These are phyloP conservation scores for Cantharis rufa DNA, from an alignment of 2,888 invertebrate species.

Conservation along the genomic window DNA sequence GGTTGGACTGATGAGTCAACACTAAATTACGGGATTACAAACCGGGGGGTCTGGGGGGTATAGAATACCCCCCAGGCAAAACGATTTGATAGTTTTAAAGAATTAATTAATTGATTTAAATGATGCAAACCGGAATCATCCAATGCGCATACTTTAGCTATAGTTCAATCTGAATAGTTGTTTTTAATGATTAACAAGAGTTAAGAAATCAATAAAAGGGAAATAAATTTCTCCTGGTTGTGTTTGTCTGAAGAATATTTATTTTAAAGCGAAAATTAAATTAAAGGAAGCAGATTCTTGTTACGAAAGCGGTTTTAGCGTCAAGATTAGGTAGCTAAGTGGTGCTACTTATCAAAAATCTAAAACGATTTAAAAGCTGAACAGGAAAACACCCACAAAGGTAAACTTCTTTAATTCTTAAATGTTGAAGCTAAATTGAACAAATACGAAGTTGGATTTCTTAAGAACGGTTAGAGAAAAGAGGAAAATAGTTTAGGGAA, in stretches of 20 bases:
- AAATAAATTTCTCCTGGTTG: background rate
- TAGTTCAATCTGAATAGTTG: too few relatives aligned
- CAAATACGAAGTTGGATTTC: background rate
- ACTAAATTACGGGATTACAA: too few relatives aligned
- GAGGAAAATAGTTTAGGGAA: background rate
- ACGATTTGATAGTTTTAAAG: too few relatives aligned
- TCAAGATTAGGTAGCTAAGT: background rate
- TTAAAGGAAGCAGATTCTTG: background rate
- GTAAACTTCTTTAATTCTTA: background rate
- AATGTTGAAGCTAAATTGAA: background rate
- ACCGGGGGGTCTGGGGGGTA: too few relatives aligned
- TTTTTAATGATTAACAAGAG: background rate
- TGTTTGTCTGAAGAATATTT: background rate
- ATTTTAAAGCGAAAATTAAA: background rate
- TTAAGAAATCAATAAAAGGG: background rate
- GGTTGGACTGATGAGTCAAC: too few relatives aligned
- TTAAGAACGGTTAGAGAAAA: too few relatives aligned
- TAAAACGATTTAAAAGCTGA: background rate
- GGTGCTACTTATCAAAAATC: background rate
- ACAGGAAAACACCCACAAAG: background rate
- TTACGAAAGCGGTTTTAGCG: background rate
- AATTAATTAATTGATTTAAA: too few relatives aligned
- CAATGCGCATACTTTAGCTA: too few relatives aligned
- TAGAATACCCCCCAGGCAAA: too few relatives aligned
- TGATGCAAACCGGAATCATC: too few relatives aligned